phyloP scores from a whole-genome alignment of 2,888 invertebrate species.

The Stenodera caucasica region DNA sequence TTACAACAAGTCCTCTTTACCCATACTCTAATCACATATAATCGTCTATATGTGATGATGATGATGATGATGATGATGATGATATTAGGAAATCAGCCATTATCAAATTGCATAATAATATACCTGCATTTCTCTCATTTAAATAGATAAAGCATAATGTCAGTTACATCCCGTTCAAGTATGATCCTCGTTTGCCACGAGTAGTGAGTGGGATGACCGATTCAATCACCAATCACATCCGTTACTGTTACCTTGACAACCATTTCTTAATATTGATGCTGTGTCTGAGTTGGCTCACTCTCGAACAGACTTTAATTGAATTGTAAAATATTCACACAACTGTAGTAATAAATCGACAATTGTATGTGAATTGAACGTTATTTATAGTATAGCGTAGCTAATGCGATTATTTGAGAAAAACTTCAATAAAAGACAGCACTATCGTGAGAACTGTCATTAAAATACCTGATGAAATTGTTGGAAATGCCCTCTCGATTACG shows the following conservation, averaged over 20 bases:
- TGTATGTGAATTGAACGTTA: background rate
- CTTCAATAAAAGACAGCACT: background rate
- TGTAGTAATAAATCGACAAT: background rate
- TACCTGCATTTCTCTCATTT: constrained; percentile 29
- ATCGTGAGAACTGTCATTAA: constrained; percentile 1
- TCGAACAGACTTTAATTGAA: background rate
- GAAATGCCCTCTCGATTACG: background rate
- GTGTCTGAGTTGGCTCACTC: too few species aligned
- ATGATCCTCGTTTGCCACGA: too few species aligned
- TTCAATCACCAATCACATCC: too few species aligned
- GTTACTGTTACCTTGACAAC: too few species aligned
- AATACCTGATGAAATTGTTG: constrained; percentile 5
- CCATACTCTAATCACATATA: constrained; percentile 27
- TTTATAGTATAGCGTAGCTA: background rate
- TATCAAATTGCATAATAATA: constrained; percentile 32
- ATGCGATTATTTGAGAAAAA: background rate
- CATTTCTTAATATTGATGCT: too few species aligned
- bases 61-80: constrained; percentile 21
- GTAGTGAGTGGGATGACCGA: too few species aligned
- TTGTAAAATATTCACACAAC: background rate
- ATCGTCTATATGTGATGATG: background rate
- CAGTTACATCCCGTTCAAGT: too few species aligned
- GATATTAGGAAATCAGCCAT: constrained; percentile 12
- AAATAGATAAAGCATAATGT: background rate
- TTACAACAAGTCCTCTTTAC: constrained; percentile 25